Evolutionary conservation across 2,888 invertebrate genomes (phyloP), one percentile per base, ranked within the genome.

Genomic region (Drosophila flavopinicola): DNA sequence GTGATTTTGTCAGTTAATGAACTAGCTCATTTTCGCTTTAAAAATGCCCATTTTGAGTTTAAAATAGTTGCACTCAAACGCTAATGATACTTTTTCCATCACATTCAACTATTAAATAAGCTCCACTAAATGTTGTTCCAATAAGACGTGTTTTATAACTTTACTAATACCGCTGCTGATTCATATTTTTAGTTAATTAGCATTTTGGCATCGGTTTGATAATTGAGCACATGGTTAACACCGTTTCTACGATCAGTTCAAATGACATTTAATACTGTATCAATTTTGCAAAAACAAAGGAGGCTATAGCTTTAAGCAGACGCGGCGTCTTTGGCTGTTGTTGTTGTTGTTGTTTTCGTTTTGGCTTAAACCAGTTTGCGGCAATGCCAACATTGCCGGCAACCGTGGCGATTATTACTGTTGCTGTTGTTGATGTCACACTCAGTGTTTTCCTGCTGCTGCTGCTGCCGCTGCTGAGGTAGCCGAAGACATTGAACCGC

Each of bases 401-500:
- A 66, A 75, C 69, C 45, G 68, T 73, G 59, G 60, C 45, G 64
- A 64, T 68, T 73, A 56, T 66, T 41, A 53, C 49, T 30, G 45
- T 44, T 59, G 45, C 25, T 54, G 23, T 45, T 52, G 48, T 48
- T 52, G 42, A 25, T 65, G 58, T 63, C 58, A 60, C 30, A 30
- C 27, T 59, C 24, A 38, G 37, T 17, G 7, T n/a, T 29, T 37
- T 57, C 23, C 29, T 48, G 30, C n/a, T n/a, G 38, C 27, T 24
- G 39, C 15, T 42, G 35, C 49, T 61, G 35, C 37, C 11, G 69
- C 38, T 29, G 41, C 39, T 41, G 45, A 38, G 49, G 44, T 41
- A 37, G 38, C 57, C 37, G 58, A 60, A 78, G 78, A 79, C 84
- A 79, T 84, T 84, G 84, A 79, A 79, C 82, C 78, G 69, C 66